Conservation (phyloP, 2,113 vertebrate species). For the Falcunculus frontatus region DNA sequence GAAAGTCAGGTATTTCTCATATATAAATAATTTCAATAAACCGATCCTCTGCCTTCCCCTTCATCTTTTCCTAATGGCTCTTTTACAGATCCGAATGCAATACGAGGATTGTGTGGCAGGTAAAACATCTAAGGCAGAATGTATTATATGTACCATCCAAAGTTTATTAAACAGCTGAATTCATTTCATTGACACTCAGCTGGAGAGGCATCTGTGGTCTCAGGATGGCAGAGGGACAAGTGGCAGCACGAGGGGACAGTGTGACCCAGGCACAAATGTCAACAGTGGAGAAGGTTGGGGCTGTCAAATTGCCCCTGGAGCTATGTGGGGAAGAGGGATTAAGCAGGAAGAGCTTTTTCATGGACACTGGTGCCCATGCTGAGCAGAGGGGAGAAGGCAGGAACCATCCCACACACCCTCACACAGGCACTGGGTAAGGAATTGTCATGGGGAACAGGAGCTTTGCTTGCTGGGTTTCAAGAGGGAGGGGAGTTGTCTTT, state of each 20-base stretch:
- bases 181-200: not conserved
- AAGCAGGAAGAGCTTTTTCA: not conserved
- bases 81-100: not conserved
- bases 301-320: not conserved
- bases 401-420: not conserved
- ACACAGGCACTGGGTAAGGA: not conserved
- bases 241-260: not conserved
- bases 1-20: constrained; percentile 28
- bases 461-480: not conserved
- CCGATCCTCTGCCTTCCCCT: not conserved
- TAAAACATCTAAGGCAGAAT: not conserved
- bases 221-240: fast-evolving
- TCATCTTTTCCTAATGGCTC: not conserved
- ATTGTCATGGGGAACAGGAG: not conserved
- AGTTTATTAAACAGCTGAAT: not conserved
- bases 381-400: not conserved
- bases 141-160: not conserved
- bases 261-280: not conserved
- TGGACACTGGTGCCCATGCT: not conserved
- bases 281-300: not conserved
- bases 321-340: not conserved
- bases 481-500: not conserved
- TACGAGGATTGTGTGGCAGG: not conserved
- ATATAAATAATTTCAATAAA: constrained; percentile 43
- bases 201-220: not conserved